These are phyloP conservation scores for Erebia epiphron DNA, from an alignment of 2,888 invertebrate genomes.

Conservation along the genomic window DNA sequence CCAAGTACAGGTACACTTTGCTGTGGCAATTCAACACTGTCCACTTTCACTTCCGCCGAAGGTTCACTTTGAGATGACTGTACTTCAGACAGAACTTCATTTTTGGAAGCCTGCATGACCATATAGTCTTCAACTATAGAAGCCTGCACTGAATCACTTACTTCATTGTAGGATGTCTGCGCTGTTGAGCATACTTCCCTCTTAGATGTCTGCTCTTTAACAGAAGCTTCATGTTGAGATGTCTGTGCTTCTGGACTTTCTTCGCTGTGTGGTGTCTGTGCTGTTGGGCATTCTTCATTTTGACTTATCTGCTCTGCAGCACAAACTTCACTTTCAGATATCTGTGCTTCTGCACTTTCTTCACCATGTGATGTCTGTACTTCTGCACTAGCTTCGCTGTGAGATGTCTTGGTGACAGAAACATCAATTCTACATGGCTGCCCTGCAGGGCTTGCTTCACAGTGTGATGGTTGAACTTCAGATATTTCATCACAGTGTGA, in stretches of 20 bases:
- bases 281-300: neutral
- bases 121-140: conserved; percentile 1
- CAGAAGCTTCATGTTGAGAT: neutral
- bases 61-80: conserved; percentile 28
- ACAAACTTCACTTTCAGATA: neutral
- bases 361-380: neutral
- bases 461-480: neutral
- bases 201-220: neutral
- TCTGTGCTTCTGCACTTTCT: neutral
- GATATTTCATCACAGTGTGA: no score
- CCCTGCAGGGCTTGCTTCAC: neutral
- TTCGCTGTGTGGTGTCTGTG: neutral
- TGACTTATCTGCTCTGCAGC: neutral
- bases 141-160: neutral
- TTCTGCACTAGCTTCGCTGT: neutral
- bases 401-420: neutral
- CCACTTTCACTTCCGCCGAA: conserved; percentile 44
- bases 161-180: neutral
- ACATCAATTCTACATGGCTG: neutral
- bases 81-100: neutral
- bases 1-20: conserved; percentile 50
- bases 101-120: neutral
- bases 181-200: neutral
- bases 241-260: neutral
- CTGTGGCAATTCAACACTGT: conserved; percentile 47